Evolutionary conservation across 2,113 vertebrate species (phyloP).

Genomic region (Clarias macrocephalus): DNA sequence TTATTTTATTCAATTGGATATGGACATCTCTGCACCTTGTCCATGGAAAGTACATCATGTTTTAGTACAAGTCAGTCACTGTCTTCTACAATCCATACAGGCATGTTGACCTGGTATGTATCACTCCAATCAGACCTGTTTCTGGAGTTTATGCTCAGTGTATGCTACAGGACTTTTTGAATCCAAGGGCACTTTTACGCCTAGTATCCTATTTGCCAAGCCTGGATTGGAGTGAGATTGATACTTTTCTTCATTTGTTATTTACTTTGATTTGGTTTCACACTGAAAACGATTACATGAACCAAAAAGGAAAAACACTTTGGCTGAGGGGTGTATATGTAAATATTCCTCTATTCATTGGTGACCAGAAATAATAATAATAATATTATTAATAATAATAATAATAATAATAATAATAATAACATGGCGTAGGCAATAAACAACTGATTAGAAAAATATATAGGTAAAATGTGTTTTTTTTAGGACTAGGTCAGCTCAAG

Average conservation of each 20-base stretch:
- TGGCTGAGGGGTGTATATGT: background rate
- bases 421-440: background rate
- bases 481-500: background rate
- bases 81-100: conserved; percentile 4
- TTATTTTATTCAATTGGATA: too few relatives aligned
- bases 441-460: background rate
- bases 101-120: background rate
- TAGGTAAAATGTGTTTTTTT: background rate
- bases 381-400: background rate
- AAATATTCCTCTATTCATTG: background rate
- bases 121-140: conserved; percentile 10
- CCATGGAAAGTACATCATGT: background rate
- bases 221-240: background rate
- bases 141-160: background rate
- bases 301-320: background rate
- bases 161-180: background rate
- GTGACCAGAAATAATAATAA: background rate
- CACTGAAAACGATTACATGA: background rate
- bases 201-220: background rate
- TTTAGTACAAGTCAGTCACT: background rate
- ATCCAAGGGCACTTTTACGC: background rate
- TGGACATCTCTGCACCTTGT: background rate
- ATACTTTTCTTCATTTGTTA: background rate
- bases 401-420: too few relatives aligned
- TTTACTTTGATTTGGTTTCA: background rate